phyloP scores from a whole-genome alignment of 64 coral and sea anemone genomes.

The Actinia tenebrosa region DNA sequence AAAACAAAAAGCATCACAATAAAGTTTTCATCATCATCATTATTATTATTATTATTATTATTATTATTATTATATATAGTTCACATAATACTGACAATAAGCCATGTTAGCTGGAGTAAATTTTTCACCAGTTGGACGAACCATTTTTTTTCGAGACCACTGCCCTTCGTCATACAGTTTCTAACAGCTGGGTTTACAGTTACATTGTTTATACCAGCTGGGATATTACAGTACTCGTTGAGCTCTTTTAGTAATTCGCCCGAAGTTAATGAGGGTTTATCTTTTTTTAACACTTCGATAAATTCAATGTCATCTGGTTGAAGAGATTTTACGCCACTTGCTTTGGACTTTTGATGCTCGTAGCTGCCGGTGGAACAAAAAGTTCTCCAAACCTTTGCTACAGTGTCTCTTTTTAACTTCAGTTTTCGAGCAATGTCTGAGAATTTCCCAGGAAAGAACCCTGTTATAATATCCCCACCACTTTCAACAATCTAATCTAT shows the following conservation, averaged over 20 bases:
- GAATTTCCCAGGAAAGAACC: background rate
- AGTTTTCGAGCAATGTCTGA: background rate
- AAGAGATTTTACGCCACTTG: conserved; percentile 18
- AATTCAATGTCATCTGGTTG: conserved; percentile 3
- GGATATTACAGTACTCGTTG: background rate
- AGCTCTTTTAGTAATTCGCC: conserved; percentile 26
- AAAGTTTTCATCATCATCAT: too few species aligned
- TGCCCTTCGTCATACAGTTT: conserved; percentile 1
- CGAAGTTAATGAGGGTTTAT: conserved; percentile 15
- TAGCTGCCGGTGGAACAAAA: background rate
- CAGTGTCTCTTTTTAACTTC: background rate
- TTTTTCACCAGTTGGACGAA: background rate
- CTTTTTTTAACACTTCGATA: conserved; percentile 28
- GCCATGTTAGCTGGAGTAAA: conserved; percentile 19
- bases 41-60: too few species aligned
- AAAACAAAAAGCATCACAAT: too few species aligned
- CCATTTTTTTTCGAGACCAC: conserved; percentile 33
- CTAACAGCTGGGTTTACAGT: background rate
- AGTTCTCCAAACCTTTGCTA: conserved; percentile 4
- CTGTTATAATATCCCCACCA: background rate
- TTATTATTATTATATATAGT: background rate
- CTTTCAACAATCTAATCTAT: too few species aligned
- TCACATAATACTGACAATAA: conserved; percentile 11
- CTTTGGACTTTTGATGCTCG: background rate
- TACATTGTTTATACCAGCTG: background rate